A percentile compares a stretch with the other conserved stretches of the same genome.
phyloP scores from a whole-genome alignment of 2,113 vertebrate genomes.

The Pipra filicauda region DNA sequence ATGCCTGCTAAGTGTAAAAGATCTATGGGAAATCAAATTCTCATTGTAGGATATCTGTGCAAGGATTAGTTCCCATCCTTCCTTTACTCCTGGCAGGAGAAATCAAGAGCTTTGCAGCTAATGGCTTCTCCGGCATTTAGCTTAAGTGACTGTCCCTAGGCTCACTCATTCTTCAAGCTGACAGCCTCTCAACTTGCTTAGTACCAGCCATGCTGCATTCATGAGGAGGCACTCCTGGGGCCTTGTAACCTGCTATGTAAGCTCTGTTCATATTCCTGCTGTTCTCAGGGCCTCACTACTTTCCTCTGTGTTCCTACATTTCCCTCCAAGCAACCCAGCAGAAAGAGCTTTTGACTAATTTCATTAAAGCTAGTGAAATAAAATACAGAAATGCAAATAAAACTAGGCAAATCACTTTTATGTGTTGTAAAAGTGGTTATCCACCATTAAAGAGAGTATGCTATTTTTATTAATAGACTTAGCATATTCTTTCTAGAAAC shows the following conservation, averaged over 20 bases:
- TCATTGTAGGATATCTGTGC: not conserved
- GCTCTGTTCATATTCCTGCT: constrained; percentile 11
- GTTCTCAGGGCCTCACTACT: not conserved
- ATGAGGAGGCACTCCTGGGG: constrained; percentile 4
- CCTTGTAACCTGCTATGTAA: constrained; percentile 20
- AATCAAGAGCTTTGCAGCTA: constrained; percentile 31
- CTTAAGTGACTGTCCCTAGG: constrained; percentile 27
- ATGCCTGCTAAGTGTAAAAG: not conserved
- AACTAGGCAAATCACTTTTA: not conserved
- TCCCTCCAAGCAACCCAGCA: not conserved
- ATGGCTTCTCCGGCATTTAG: not conserved
- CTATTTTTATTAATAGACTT: not conserved
- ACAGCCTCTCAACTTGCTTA: constrained; percentile 25
- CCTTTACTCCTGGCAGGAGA: constrained; percentile 21
- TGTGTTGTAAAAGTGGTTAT: not conserved
- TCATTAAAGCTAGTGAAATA: constrained; percentile 9
- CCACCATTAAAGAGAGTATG: not conserved
- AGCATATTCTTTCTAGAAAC: not conserved
- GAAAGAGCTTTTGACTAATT: constrained; percentile 37
- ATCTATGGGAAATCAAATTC: constrained; percentile 21
- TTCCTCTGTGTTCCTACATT: constrained; percentile 17
- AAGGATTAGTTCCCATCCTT: not conserved
- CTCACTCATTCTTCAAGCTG: constrained; percentile 31
- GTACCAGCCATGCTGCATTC: not conserved
- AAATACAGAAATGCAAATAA: constrained; percentile 12